These are phyloP conservation scores for Tetranychus cinnabarinus DNA, from an alignment of 1,140 invertebrate species.

Conservation along the genomic window DNA sequence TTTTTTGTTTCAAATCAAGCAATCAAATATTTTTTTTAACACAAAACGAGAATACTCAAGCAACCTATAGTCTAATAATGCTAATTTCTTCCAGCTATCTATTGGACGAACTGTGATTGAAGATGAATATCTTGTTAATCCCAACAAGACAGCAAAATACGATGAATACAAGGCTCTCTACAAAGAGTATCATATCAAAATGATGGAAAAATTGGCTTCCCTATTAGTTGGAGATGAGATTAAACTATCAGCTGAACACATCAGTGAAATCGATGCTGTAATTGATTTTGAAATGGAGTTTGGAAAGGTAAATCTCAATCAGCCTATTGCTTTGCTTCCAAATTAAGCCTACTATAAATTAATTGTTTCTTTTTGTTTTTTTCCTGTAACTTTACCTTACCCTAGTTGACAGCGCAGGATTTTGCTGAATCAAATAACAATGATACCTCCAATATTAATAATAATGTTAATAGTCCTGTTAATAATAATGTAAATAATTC, in stretches of 20 bases:
- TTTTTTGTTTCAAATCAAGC: background rate
- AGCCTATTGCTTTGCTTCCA: too few relatives aligned
- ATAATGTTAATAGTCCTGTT: too few relatives aligned
- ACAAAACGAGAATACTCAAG: too few relatives aligned
- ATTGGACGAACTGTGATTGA: slow-evolving; percentile 21
- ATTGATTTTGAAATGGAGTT: slow-evolving; percentile 3
- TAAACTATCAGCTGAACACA: background rate
- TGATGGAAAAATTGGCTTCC: background rate
- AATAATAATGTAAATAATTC: too few relatives aligned
- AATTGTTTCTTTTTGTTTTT: too few relatives aligned
- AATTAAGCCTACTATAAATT: too few relatives aligned
- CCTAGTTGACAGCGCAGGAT: too few relatives aligned
- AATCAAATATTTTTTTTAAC: too few relatives aligned
- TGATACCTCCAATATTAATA: too few relatives aligned
- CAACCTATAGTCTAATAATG: too few relatives aligned
- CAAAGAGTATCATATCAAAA: background rate
- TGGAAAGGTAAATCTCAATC: background rate
- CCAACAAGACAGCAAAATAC: background rate
- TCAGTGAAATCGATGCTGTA: background rate
- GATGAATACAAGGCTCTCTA: slow-evolving; percentile 11
- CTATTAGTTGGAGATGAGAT: background rate
- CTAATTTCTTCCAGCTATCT: slow-evolving; percentile 16
- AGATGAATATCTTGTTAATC: slow-evolving; percentile 21
- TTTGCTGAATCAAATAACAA: too few relatives aligned
- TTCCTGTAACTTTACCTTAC: too few relatives aligned